A percentile compares a stretch with the other conserved stretches of the same genome.
Conservation (phyloP, 1,140 invertebrate genomes). For the Drosophila parabipectinata region DNA sequence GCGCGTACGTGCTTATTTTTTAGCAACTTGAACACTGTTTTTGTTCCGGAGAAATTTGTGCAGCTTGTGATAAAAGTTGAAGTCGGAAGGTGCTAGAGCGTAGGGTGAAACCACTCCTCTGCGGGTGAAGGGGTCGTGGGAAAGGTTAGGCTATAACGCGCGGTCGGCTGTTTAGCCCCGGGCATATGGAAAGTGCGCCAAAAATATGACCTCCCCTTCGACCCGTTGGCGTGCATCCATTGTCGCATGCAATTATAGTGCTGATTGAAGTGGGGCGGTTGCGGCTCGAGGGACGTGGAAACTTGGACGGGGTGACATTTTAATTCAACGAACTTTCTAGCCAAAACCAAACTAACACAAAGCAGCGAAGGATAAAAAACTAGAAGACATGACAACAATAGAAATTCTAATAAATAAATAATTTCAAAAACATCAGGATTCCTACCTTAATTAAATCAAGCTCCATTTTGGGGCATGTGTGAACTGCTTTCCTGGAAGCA, state of each 20-base stretch:
- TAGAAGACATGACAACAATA: neutral
- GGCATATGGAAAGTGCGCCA: slow-evolving; percentile 50
- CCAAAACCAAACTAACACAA: slow-evolving; percentile 36
- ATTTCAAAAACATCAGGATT: neutral
- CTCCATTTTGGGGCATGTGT: slow-evolving; percentile 2
- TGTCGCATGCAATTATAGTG: slow-evolving; percentile 51
- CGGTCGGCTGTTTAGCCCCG: slow-evolving; percentile 6
- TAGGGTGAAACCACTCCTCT: neutral
- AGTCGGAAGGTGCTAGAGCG: slow-evolving; percentile 36
- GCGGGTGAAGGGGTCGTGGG: neutral
- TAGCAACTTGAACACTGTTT: slow-evolving; percentile 75
- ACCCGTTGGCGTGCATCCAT: slow-evolving; percentile 41
- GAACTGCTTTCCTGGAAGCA: slow-evolving; percentile 1
- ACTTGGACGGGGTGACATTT: slow-evolving; percentile 25
- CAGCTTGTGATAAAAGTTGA: slow-evolving; percentile 72
- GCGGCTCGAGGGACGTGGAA: slow-evolving; percentile 10
- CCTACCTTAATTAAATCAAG: neutral
- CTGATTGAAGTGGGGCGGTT: slow-evolving; percentile 41
- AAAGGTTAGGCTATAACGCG: neutral
- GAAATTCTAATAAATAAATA: neutral
- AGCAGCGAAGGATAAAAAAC: slow-evolving; percentile 14
- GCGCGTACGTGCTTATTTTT: slow-evolving; percentile 78
- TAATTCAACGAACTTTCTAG: slow-evolving; percentile 55
- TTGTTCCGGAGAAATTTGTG: slow-evolving; percentile 66
- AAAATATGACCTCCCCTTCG: slow-evolving; percentile 24